phyloP scores from a whole-genome alignment of 2,113 vertebrate genomes.

The Sapajus apella region DNA sequence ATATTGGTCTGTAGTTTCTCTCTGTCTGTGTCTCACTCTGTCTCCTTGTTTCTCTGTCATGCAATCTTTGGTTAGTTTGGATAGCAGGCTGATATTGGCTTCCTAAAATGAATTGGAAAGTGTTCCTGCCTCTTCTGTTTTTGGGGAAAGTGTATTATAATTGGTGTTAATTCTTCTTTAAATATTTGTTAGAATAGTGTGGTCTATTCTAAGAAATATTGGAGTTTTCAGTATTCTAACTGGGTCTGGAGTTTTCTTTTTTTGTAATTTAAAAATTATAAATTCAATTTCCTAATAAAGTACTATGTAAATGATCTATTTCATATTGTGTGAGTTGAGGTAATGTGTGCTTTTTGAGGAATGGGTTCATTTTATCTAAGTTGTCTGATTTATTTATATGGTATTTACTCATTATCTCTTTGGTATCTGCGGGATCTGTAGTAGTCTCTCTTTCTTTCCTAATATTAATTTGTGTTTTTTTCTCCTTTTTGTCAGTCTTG shows the following conservation, averaged over 20 bases:
- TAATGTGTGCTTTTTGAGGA: background rate
- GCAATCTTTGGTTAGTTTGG: background rate
- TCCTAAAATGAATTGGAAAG: slow-evolving; percentile 4
- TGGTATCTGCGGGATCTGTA: background rate
- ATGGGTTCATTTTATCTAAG: background rate
- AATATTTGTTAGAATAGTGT: background rate
- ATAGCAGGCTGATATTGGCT: background rate
- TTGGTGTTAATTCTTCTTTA: background rate
- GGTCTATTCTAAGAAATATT: no score
- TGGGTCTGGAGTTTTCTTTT: background rate
- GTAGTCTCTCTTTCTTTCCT: background rate
- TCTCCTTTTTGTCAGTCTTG: background rate
- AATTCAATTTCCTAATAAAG: background rate
- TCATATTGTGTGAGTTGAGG: background rate
- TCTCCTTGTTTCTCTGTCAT: background rate
- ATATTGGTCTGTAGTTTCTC: background rate
- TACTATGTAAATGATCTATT: background rate
- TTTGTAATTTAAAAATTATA: background rate
- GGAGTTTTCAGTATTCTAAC: background rate
- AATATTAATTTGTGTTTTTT: background rate
- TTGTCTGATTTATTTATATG: background rate
- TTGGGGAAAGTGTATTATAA: background rate
- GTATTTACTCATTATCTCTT: background rate
- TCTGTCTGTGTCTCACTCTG: background rate
- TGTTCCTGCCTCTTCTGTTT: background rate